Evolutionary conservation across 2,113 vertebrate genomes (phyloP).

Genomic region (Spea multiplicata): DNA sequence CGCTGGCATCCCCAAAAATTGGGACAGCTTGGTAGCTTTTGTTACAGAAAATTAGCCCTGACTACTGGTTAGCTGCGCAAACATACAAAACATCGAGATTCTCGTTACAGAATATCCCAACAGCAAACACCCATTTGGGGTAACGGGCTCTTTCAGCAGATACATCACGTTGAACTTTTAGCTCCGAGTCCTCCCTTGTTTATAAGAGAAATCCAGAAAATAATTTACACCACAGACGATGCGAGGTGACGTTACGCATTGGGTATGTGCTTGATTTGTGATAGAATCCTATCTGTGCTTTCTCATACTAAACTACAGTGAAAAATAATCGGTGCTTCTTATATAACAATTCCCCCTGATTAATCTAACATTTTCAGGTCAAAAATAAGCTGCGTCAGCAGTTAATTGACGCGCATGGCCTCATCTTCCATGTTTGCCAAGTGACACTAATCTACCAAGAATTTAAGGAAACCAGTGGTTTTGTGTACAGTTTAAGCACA

Average conservation of each 20-base stretch:
- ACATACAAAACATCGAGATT: no score
- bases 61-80: no score
- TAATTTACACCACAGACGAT: background rate
- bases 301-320: slow-evolving; percentile 11
- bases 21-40: no score
- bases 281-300: slow-evolving; percentile 17
- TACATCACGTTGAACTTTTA: slow-evolving; percentile 4
- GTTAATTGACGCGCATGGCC: slow-evolving; percentile 14
- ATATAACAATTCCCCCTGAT: slow-evolving; percentile 27
- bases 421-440: slow-evolving; percentile 18
- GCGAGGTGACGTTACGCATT: background rate
- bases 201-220: background rate
- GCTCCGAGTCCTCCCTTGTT: slow-evolving; percentile 12
- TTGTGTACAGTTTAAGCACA: no score
- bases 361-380: slow-evolving; percentile 1
- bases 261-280: background rate
- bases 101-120: background rate
- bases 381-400: slow-evolving; percentile 21
- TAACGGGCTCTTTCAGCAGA: background rate
- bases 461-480: no score
- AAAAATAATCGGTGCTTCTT: background rate
- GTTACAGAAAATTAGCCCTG: no score
- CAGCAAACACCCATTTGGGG: background rate
- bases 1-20: no score
- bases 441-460: slow-evolving; percentile 12